These are phyloP conservation scores for Sebastes diploproa DNA, from an alignment of 2,797 vertebrate genomes.

Conservation along the genomic window DNA sequence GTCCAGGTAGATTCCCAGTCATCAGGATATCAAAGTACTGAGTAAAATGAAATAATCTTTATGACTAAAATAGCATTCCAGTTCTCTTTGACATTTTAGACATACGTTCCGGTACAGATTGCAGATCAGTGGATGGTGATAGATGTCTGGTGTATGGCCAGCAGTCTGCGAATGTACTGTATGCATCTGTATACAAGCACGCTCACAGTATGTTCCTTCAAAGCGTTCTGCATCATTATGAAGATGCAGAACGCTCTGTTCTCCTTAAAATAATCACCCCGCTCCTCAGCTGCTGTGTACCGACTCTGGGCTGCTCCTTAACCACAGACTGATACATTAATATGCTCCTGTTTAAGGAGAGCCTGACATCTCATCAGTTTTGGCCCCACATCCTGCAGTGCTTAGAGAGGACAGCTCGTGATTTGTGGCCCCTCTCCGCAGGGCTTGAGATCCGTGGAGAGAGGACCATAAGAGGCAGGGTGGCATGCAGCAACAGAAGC, in stretches of 20 bases:
- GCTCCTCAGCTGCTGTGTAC: neutral
- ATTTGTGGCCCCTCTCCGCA: conserved; percentile 55
- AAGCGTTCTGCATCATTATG: neutral
- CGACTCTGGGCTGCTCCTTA: conserved; percentile 21
- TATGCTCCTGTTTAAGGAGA: conserved; percentile 67
- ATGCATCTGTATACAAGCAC: neutral
- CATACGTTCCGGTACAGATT: neutral
- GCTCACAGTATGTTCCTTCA: neutral
- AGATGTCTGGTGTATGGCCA: neutral
- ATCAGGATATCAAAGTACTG: neutral
- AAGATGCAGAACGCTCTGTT: neutral
- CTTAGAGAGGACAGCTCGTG: conserved; percentile 39
- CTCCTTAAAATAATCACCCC: conserved; percentile 12
- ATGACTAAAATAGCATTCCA: neutral
- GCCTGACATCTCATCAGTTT: conserved; percentile 55
- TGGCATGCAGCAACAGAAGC: conserved; percentile 44
- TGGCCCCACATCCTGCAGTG: conserved; percentile 43
- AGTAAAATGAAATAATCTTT: neutral
- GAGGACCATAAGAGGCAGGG: conserved; percentile 79
- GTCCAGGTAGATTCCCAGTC: conserved; percentile 5
- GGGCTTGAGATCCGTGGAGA: conserved; percentile 22
- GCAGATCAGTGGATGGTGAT: neutral
- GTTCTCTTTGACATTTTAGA: neutral
- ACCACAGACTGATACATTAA: conserved; percentile 46
- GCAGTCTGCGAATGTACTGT: neutral